phyloP scores from a whole-genome alignment of 2,888 invertebrate genomes.

The Thumatha senex region DNA sequence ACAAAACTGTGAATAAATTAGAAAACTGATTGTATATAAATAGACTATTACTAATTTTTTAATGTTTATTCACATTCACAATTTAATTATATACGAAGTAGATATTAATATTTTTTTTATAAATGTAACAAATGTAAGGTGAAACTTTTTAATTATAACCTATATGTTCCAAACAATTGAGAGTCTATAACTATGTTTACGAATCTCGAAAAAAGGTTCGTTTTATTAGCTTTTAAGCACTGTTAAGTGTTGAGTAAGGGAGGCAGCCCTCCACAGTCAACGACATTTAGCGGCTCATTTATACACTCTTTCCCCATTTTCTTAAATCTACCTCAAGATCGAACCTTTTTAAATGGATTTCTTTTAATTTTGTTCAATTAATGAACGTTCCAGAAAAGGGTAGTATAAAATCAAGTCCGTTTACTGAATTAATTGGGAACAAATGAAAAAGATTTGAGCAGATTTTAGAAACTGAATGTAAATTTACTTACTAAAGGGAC shows the following conservation, averaged over 20 bases:
- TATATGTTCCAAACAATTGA: constrained; percentile 32
- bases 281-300: constrained; percentile 72
- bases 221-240: constrained; percentile 77
- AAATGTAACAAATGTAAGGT: too few relatives aligned
- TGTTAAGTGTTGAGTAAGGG: constrained; percentile 73
- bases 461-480: constrained; percentile 24
- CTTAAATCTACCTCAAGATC: constrained; percentile 54
- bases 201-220: constrained; percentile 63
- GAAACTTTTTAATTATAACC: constrained; percentile 49
- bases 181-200: constrained; percentile 42
- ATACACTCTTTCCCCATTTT: constrained; percentile 67
- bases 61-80: too few relatives aligned
- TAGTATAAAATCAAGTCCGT: constrained; percentile 10
- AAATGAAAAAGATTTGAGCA: constrained; percentile 31
- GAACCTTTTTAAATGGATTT: constrained; percentile 50
- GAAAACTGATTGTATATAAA: too few relatives aligned
- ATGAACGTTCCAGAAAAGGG: constrained; percentile 29
- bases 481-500: constrained; percentile 21
- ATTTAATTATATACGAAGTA: too few relatives aligned
- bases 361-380: constrained; percentile 41
- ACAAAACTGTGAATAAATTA: too few relatives aligned
- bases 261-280: constrained; percentile 57
- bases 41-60: too few relatives aligned
- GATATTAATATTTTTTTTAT: too few relatives aligned
- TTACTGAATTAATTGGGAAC: constrained; percentile 32